Percentiles rank a stretch among this genome's conserved stretches.
phyloP scores from a whole-genome alignment of 2,888 invertebrate genomes.

The Polydesmus complanatus region DNA sequence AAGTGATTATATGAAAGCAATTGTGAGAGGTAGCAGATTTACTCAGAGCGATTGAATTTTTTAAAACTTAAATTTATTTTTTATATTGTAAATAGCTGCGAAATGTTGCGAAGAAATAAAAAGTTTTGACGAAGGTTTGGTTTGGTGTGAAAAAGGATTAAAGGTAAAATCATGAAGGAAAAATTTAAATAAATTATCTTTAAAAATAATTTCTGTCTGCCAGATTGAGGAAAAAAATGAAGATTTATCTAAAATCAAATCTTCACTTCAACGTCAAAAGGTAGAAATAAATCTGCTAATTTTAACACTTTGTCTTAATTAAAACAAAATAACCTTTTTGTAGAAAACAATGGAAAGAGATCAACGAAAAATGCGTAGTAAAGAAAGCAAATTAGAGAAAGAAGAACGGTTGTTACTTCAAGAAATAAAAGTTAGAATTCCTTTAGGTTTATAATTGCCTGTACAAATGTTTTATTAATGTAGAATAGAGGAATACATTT shows the following conservation, averaged over 20 bases:
- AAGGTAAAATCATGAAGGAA: not conserved
- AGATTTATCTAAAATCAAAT: constrained; percentile 41
- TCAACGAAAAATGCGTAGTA: constrained; percentile 38
- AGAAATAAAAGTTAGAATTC: not conserved
- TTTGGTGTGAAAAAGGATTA: constrained; percentile 55
- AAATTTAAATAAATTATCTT: not conserved
- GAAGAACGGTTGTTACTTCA: not conserved
- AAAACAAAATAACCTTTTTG: constrained; percentile 14
- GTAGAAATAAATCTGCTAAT: too few relatives aligned
- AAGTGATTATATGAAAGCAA: constrained; percentile 61
- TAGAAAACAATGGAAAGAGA: constrained; percentile 42
- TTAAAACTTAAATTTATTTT: not conserved
- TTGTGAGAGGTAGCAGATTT: constrained; percentile 40
- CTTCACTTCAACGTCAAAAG: constrained; percentile 39
- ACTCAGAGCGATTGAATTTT: not conserved
- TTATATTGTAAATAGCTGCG: constrained; percentile 43
- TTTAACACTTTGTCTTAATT: too few relatives aligned
- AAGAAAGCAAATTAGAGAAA: constrained; percentile 7
- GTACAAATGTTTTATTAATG: not conserved
- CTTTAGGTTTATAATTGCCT: too few relatives aligned
- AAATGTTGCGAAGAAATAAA: constrained; percentile 52
- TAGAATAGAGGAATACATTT: not conserved
- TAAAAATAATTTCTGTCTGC: not conserved
- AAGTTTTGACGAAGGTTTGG: constrained; percentile 54
- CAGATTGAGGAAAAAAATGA: constrained; percentile 40